phyloP scores from a whole-genome alignment of 2,888 invertebrate genomes.

The Drosophila vallismaia region DNA sequence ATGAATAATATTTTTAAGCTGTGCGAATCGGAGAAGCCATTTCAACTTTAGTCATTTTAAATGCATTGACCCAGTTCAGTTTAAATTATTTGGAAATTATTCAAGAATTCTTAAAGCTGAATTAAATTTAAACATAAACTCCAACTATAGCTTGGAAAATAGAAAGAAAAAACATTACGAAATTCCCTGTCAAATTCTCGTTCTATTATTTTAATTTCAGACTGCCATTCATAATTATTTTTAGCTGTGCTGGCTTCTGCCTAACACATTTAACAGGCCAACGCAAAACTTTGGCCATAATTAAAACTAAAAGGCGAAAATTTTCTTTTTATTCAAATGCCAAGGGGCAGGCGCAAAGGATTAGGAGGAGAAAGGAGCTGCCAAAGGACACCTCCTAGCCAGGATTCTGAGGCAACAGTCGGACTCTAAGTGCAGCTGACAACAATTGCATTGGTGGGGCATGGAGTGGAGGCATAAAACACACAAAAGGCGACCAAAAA shows the following conservation, averaged over 20 bases:
- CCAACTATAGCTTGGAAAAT: not conserved
- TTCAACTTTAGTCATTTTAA: not conserved
- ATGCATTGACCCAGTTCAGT: not conserved
- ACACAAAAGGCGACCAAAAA: conserved; percentile 68
- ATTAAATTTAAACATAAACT: not conserved
- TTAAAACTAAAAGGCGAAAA: conserved; percentile 68
- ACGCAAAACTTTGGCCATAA: conserved; percentile 65
- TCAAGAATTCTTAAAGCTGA: not conserved
- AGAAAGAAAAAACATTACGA: not conserved
- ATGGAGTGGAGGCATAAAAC: conserved; percentile 37
- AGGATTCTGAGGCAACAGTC: conserved; percentile 31
- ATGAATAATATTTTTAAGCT: conserved; percentile 32
- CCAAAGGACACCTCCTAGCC: not conserved
- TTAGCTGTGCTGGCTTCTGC: conserved; percentile 44
- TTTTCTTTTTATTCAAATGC: conserved; percentile 57
- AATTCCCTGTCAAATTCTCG: conserved; percentile 6
- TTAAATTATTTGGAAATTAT: not conserved
- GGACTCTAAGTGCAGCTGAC: conserved; percentile 55
- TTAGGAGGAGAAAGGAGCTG: not conserved
- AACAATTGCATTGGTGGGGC: conserved; percentile 62
- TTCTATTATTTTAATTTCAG: conserved; percentile 36
- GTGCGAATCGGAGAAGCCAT: not conserved
- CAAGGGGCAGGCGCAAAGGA: not conserved
- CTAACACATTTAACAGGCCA: conserved; percentile 66
- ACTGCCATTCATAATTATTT: conserved; percentile 65